Evolutionary conservation across 2,797 vertebrate genomes (phyloP).

Genomic region (Paguma larvata): DNA sequence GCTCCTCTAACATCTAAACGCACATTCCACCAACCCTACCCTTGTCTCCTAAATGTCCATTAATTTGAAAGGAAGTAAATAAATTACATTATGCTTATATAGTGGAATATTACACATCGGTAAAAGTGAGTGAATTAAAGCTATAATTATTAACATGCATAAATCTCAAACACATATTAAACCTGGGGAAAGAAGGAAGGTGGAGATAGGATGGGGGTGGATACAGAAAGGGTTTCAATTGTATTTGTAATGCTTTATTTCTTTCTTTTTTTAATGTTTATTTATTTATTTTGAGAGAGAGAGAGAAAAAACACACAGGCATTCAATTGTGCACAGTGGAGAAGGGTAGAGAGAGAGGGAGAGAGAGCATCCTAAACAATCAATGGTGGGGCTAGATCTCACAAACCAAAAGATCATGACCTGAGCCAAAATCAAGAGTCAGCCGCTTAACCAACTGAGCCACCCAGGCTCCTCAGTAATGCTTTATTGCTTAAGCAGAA

Average conservation of each 20-base stretch:
- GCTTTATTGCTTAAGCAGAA: conserved; percentile 43
- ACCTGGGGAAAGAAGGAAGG: not conserved
- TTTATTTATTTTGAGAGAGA: too few relatives aligned
- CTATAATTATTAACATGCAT: not conserved
- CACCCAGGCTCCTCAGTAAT: not conserved
- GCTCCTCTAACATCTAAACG: not conserved
- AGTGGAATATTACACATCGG: not conserved
- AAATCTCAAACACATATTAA: not conserved
- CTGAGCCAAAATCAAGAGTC: too few relatives aligned
- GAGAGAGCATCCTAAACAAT: too few relatives aligned
- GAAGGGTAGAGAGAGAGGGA: too few relatives aligned
- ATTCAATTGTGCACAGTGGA: too few relatives aligned
- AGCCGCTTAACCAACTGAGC: too few relatives aligned
- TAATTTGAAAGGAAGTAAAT: conserved; percentile 5
- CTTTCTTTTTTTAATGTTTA: not conserved
- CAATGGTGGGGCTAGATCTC: too few relatives aligned
- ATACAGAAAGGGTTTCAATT: not conserved
- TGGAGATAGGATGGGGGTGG: not conserved
- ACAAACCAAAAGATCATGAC: too few relatives aligned
- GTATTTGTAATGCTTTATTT: conserved; percentile 4
- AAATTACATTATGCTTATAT: not conserved
- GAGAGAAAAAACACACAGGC: too few relatives aligned
- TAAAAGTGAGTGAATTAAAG: not conserved
- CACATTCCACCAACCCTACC: not conserved
- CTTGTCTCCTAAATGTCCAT: not conserved